Evolutionary conservation across 1,140 invertebrate genomes (phyloP), one percentile per base, ranked within the genome.

Genomic region (Steinernema feltiae): DNA sequence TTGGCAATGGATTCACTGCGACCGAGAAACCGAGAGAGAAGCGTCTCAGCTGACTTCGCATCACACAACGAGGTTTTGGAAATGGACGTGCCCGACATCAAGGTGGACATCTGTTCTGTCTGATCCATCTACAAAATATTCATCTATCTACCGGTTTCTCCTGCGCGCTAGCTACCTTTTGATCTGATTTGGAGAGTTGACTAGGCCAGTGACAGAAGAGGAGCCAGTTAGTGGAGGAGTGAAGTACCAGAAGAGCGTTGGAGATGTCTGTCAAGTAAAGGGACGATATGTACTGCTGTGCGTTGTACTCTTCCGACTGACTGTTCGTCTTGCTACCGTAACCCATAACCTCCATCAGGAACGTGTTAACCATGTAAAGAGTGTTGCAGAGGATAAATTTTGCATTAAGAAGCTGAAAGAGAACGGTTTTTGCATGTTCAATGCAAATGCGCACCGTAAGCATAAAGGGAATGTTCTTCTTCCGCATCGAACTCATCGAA

Each of bases 351-450:
- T 85, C 84, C 73, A 86, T 78, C 0, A 83, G 30, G 29, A 82
- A 80, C 46, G 84, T 86, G 70, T 85, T 85, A 73, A 85, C 84
- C 77, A 85, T 76, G 71, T 85, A 85, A 1, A 85, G 80, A 21
- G 84, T 86, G 63, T 86, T 86, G 48, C 84, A 85, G n/a, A 86
- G 48, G 46, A 86, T 79, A 71, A 86, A 85, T 78, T 85, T 85
- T n/a, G 84, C 77, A 32, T 84, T 84, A 0, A 85, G 71, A 27
- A 85, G 63, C 82, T 83, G 30, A 48, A 83, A 80, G 29, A 63
- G 12, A 41, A 7, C 18, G 7, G 7, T 41, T 41, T 7, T 7
- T 41, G 7, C 7, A 7, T 41, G 7, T 41, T 41, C 35, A 18
- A 41, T 41, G 30, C 30, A 1, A 1, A 30, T 15, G 32, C 75